These are phyloP conservation scores for Nephila pilipes DNA, from an alignment of 1,140 invertebrate species.

Conservation along the genomic window DNA sequence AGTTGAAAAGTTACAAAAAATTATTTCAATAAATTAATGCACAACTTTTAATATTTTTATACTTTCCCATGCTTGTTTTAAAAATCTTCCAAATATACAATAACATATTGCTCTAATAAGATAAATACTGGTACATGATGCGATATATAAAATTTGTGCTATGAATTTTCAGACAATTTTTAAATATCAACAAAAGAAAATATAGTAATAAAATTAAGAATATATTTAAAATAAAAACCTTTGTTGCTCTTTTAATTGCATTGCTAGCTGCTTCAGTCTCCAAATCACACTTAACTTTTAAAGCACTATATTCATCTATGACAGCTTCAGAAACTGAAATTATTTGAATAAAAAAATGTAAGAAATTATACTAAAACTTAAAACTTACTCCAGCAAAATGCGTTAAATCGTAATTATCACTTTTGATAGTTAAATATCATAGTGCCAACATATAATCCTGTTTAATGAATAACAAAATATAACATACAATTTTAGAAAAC, in stretches of 20 bases:
- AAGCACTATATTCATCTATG: constrained; percentile 60
- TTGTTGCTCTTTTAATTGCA: constrained; percentile 64
- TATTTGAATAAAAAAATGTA: neutral
- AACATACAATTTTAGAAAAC: neutral
- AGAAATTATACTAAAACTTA: neutral
- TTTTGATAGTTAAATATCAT: neutral
- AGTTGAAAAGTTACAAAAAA: no score
- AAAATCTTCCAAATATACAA: no score
- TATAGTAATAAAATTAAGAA: neutral
- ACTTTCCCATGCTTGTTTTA: no score
- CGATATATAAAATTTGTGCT: no score
- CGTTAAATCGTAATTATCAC: neutral
- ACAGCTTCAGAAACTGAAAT: constrained; percentile 66
- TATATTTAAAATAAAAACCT: neutral
- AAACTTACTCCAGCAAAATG: neutral
- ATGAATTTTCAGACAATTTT: no score
- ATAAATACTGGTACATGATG: no score
- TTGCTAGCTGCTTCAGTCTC: constrained; percentile 64
- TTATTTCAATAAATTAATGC: no score
- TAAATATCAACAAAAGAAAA: no score
- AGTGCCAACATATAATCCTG: no score
- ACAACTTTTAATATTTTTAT: no score
- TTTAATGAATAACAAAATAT: neutral
- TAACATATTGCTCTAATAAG: no score
- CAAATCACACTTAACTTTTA: constrained; percentile 66